Percentiles rank a stretch among this genome's conserved stretches.
Conservation (phyloP, 2,797 vertebrate genomes). For the Pachyuromys duprasi region DNA sequence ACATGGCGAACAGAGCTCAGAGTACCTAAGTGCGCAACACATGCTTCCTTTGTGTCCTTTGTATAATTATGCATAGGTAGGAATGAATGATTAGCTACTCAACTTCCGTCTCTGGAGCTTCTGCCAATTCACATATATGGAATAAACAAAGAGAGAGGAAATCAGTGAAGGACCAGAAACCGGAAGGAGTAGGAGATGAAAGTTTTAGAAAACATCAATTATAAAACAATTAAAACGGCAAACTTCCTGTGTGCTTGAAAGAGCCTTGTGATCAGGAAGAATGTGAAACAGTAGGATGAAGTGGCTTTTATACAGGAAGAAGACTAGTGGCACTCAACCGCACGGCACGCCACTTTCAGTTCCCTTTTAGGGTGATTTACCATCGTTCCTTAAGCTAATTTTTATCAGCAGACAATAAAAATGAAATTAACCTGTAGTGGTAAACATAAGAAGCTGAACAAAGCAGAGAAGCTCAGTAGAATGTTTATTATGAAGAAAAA, state of each 20-base stretch:
- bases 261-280: neutral
- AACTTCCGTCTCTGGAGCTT: neutral
- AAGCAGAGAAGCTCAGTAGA: neutral
- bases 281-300: neutral
- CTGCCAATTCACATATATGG: neutral
- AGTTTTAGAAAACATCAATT: slow-evolving; percentile 29
- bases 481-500: slow-evolving; percentile 45
- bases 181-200: neutral
- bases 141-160: neutral
- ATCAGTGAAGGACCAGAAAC: neutral
- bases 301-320: neutral
- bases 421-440: slow-evolving; percentile 49
- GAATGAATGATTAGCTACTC: neutral
- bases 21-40: neutral
- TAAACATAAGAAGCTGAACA: neutral
- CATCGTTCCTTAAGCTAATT: neutral
- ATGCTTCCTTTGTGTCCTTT: neutral
- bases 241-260: neutral
- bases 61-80: accelerated
- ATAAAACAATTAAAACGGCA: slow-evolving; percentile 21
- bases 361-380: neutral
- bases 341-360: neutral
- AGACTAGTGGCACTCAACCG: neutral
- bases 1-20: neutral
- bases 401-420: slow-evolving; percentile 51